phyloP scores from a whole-genome alignment of 2,797 vertebrate species.

The Jordanella pulchra region DNA sequence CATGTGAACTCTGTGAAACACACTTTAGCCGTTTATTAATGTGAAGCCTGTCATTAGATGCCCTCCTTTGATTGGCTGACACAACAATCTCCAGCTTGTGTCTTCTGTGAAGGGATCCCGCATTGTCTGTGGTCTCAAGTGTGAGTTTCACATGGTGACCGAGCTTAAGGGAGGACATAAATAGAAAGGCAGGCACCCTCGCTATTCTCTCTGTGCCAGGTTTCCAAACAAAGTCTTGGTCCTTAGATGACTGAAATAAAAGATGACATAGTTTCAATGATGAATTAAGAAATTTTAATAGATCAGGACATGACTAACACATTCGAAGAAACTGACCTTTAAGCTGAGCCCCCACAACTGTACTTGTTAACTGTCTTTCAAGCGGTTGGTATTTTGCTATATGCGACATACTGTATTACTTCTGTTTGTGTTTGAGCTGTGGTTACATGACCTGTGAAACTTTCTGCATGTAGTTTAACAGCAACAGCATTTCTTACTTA shows the following conservation, averaged over 20 bases:
- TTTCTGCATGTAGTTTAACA: no score
- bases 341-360: neutral
- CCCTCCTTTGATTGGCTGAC: constrained; percentile 57
- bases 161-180: constrained; percentile 69
- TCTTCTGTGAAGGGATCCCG: constrained; percentile 56
- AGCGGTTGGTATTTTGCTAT: neutral
- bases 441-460: no score
- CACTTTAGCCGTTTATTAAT: constrained; percentile 49
- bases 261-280: constrained; percentile 34
- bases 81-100: constrained; percentile 61
- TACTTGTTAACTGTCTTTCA: constrained; percentile 12
- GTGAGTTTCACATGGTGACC: constrained; percentile 64
- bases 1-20: constrained; percentile 50
- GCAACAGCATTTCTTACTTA: no score
- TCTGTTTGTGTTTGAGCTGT: no score
- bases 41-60: constrained; percentile 48
- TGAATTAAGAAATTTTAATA: constrained; percentile 31
- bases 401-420: no score
- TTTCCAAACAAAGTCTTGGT: constrained; percentile 56
- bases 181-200: constrained; percentile 63
- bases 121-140: constrained; percentile 73
- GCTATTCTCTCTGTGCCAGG: constrained; percentile 48
- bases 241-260: constrained; percentile 48
- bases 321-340: constrained; percentile 1
- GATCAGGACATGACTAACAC: neutral